Evolutionary conservation across 2,113 vertebrate species (phyloP), one percentile per base, ranked within the genome.

Genomic region (Crocuta crocuta): DNA sequence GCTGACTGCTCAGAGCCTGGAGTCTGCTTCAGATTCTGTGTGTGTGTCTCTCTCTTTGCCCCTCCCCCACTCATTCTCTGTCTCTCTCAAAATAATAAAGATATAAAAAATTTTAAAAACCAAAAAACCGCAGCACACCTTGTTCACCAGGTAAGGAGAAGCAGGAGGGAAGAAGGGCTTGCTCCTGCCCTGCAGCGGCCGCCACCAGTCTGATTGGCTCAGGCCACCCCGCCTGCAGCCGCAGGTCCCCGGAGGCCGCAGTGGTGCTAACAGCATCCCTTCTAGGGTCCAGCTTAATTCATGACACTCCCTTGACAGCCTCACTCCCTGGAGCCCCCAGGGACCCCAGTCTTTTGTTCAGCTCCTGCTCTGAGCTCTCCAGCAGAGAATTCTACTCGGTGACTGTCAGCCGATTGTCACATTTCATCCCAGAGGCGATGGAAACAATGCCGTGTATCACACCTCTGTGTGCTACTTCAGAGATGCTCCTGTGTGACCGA

Each of bases 371-470:
- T 4, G 79, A 71, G 74, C 68, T 83, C 79, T 82, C 7, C 2
- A 17, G 8, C 7, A 35, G 80, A 55, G 61, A 53, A 63, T 58
- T 28, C 33, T 33, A 23, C 73, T 74, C 0, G 1, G 4, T 35
- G 45, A 48, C 53, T 84, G 94, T 79, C 92, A 70, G 66, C 50
- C 0, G 0, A 8, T 33, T 84, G 83, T 84, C 70, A 63, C 79
- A 19, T 78, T 88, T 26, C 23, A 24, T 76, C 95, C 26, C 33
- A 28, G 43, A 65, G 93, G 80, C 4, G 6, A 21, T 10, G 1
- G 89, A 23, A 92, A 55, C 16, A 1, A 11, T 5, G n/a, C 33
- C 15, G 50, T n/a, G 7, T 7, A 8, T 13, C 26, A 0, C 0
- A 0, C 63, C 50, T 85, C 92, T 86, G n/a, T 13, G 70, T 88